Base-by-base conservation (phyloP, 1,140 invertebrate species). In the Dinoponera quadriceps region DNA sequence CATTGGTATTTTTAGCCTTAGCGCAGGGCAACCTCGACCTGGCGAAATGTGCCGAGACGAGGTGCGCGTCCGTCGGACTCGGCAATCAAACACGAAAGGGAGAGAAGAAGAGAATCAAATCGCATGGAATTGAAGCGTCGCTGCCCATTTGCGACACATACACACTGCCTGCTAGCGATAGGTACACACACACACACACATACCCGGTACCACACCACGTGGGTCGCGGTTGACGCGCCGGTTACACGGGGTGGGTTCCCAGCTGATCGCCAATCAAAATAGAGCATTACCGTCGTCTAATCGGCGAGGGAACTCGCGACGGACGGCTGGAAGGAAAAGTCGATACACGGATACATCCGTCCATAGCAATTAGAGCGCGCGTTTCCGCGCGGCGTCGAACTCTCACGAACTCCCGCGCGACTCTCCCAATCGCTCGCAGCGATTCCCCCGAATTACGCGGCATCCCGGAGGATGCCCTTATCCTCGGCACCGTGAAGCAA, bases 281-380 rank as follows among this genome's bases (percentile, higher is more conserved):
- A 72, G n/a, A 25, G 1, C 49, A 54, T 16, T 18, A 25, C 62
- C 25, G 51, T 55, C 44, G 18, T 22, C 4, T 65, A 49, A 51
- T 71, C 44, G 55, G 16, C 20, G 44, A 82, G 20, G 33, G 20
- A 38, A 48, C n/a, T 55, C 4, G 7, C 18, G 3, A 27, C 51
- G 33, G 44, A 54, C 22, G 16, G 13, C 13, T 44, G n/a, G n/a
- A n/a, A n/a, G n/a, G 16, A 75, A 77, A 69, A 60, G 81, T 78
- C 75, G 75, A 80, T 33, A 33, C 57, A 86, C 71, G 86, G 75
- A 83, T 74, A 86, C 25, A 89, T 89, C 87, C 87, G 87, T 89
- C 87, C 87, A 89, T 89, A 85, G 83, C 55, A 85, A 57, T 78
- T 88, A 83, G 84, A 83, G 54, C 57, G 20, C 18, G 22, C 27